Evolutionary conservation across 2,797 vertebrate species (phyloP).

Genomic region (Darevskia mixta): DNA sequence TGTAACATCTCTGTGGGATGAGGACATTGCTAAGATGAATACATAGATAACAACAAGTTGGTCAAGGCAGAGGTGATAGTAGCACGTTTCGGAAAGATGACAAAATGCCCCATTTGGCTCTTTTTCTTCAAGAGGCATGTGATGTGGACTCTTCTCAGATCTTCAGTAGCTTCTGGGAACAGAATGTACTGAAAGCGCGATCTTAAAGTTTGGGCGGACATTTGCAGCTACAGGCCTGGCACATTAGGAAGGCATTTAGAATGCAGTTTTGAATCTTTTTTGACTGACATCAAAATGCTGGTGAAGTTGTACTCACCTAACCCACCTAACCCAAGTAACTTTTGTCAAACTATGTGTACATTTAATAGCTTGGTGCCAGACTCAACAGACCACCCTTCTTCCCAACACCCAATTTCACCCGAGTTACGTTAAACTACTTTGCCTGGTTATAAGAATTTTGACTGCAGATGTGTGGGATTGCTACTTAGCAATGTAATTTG

Average conservation of each 20-base stretch:
- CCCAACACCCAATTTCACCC: background rate
- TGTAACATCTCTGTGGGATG: conserved; percentile 67
- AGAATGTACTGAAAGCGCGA: background rate
- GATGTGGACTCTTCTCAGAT: background rate
- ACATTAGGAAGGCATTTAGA: background rate
- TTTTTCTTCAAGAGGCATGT: conserved; percentile 26
- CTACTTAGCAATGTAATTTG: background rate
- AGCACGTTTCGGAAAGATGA: conserved; percentile 43
- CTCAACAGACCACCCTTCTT: background rate
- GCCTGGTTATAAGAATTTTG: background rate
- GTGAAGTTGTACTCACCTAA: background rate
- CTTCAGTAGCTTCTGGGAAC: conserved; percentile 19
- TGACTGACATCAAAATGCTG: background rate
- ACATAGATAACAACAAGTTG: conserved; percentile 68
- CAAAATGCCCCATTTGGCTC: conserved; percentile 21
- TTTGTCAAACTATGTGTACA: background rate
- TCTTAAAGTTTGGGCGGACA: conserved; percentile 39
- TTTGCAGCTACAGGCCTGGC: conserved; percentile 46
- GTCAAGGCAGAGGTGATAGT: conserved; percentile 63
- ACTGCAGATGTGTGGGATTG: background rate
- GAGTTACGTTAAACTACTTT: background rate
- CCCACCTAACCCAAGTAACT: background rate
- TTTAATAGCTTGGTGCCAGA: background rate
- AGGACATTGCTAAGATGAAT: conserved; percentile 71
- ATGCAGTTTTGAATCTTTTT: background rate